phyloP scores from a whole-genome alignment of 2,797 vertebrate genomes.

The Gymnopithys bicolor region DNA sequence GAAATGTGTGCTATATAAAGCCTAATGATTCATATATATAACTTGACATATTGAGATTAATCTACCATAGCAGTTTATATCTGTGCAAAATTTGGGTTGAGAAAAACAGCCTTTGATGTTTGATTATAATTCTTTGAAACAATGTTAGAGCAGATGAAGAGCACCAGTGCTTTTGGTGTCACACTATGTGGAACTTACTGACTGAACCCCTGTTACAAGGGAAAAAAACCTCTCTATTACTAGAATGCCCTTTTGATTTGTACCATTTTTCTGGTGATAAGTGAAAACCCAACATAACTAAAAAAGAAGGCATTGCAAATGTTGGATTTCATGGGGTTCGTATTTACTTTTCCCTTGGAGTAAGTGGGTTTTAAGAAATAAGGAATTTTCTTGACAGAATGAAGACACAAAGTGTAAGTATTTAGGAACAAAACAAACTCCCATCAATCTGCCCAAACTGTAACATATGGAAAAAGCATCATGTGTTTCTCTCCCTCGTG shows the following conservation, averaged over 20 bases:
- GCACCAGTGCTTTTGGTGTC: background rate
- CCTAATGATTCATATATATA: background rate
- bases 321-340: background rate
- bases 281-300: background rate
- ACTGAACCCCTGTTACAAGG: background rate
- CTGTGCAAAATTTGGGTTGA: background rate
- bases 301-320: background rate
- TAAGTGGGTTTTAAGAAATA: background rate
- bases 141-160: conserved; percentile 3
- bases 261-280: background rate
- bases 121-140: conserved; percentile 16
- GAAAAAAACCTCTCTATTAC: background rate
- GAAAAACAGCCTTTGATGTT: conserved; percentile 5
- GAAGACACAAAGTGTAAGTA: background rate
- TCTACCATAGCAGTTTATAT: conserved; percentile 23
- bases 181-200: background rate
- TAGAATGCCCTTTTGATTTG: background rate
- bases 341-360: background rate
- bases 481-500: background rate
- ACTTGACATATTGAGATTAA: conserved; percentile 37
- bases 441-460: background rate
- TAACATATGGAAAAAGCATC: background rate
- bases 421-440: background rate
- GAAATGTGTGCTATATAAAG: conserved; percentile 10
- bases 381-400: background rate